Evolutionary conservation across 2,113 vertebrate species (phyloP).

Genomic region (Trematomus loennbergii): DNA sequence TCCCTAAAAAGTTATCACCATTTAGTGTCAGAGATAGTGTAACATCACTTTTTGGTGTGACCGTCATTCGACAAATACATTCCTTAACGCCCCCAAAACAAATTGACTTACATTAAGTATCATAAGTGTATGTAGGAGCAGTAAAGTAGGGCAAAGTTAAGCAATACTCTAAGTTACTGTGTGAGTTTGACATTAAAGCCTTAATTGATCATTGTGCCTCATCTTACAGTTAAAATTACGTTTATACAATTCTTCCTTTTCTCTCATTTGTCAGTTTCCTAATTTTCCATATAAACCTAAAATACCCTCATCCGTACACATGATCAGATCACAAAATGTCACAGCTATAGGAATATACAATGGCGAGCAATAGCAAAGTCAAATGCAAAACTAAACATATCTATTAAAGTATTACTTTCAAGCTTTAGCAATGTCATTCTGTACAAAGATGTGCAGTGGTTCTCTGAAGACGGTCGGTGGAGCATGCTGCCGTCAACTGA

Average conservation of each 20-base stretch:
- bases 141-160: neutral
- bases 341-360: constrained; percentile 61
- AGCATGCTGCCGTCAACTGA: constrained; percentile 56
- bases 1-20: neutral
- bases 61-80: too few species aligned
- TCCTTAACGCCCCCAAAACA: neutral
- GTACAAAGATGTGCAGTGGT: constrained; percentile 61
- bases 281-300: constrained; percentile 29
- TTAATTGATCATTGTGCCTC: constrained; percentile 19
- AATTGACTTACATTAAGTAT: neutral
- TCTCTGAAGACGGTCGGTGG: constrained; percentile 18
- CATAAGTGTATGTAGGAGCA: neutral
- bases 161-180: neutral
- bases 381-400: constrained; percentile 65
- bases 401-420: constrained; percentile 62
- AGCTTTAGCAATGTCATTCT: constrained; percentile 57
- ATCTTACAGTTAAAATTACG: constrained; percentile 48
- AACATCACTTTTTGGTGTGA: too few species aligned
- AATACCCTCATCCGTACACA: constrained; percentile 18
- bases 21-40: too few species aligned
- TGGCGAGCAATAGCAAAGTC: constrained; percentile 62
- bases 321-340: constrained; percentile 55
- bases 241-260: constrained; percentile 3
- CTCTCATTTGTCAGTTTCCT: constrained; percentile 7
- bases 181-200: neutral